Evolutionary conservation across 2,888 invertebrate species (phyloP).

Genomic region (Ormia ochracea): DNA sequence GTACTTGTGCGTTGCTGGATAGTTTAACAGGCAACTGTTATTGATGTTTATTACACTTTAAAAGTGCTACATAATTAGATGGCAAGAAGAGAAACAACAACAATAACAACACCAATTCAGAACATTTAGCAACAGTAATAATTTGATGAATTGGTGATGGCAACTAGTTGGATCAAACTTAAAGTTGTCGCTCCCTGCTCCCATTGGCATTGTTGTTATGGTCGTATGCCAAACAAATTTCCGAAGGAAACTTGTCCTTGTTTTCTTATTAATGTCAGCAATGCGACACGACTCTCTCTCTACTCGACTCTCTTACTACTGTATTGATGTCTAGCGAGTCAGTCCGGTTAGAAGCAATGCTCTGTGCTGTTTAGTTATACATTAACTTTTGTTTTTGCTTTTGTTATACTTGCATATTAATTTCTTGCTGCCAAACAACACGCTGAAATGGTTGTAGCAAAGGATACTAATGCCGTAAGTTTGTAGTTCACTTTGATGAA

Average conservation of each 20-base stretch:
- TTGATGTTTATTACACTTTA: conserved; percentile 49
- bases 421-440: not conserved
- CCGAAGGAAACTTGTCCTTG: conserved; percentile 21
- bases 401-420: not conserved
- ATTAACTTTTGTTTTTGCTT: not conserved
- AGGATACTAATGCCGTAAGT: not conserved
- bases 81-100: not conserved
- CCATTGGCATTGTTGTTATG: not conserved
- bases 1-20: not conserved
- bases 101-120: not conserved
- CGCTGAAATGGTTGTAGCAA: not conserved
- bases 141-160: conserved; percentile 5
- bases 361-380: not conserved
- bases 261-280: conserved; percentile 17
- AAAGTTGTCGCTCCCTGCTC: not conserved
- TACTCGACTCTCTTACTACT: not conserved
- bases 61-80: conserved; percentile 36
- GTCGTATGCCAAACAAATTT: conserved; percentile 28
- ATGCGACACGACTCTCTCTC: not conserved
- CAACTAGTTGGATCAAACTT: not conserved
- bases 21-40: no score
- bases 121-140: not conserved
- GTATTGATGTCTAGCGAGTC: conserved; percentile 15
- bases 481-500: not conserved
- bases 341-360: conserved; percentile 1